These are phyloP conservation scores for Clinocottus analis DNA, from an alignment of 2,113 vertebrate genomes.

Conservation along the genomic window DNA sequence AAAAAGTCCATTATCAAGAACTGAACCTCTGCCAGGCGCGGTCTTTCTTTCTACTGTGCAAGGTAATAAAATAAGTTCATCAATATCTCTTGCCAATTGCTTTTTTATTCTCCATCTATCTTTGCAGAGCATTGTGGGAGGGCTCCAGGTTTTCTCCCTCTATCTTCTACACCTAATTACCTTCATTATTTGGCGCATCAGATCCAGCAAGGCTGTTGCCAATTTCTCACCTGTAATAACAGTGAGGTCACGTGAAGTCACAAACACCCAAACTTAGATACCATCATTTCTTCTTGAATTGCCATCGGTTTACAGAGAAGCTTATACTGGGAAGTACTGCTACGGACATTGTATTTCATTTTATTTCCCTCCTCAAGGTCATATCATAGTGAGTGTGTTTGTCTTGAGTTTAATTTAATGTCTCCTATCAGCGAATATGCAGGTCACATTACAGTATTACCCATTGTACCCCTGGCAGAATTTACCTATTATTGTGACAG, in stretches of 20 bases:
- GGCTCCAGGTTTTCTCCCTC: constrained; percentile 34
- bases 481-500: constrained; percentile 62
- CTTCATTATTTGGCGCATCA: constrained; percentile 30
- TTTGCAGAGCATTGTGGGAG: constrained; percentile 23
- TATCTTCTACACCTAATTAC: constrained; percentile 39
- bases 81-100: constrained; percentile 50
- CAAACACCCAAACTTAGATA: constrained; percentile 6
- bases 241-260: neutral
- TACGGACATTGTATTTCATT: constrained; percentile 41
- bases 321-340: constrained; percentile 5
- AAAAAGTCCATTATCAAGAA: neutral
- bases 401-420: constrained; percentile 63
- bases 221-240: constrained; percentile 28
- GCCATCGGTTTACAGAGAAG: constrained; percentile 23
- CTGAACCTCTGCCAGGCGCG: constrained; percentile 9
- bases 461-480: constrained; percentile 38
- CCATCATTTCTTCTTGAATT: constrained; percentile 32
- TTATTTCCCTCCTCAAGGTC: constrained; percentile 60
- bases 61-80: constrained; percentile 28
- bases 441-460: constrained; percentile 53
- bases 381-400: constrained; percentile 46
- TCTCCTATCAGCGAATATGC: constrained; percentile 57
- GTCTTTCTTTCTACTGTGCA: constrained; percentile 16
- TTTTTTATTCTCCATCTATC: constrained; percentile 61
- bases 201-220: constrained; percentile 11